Evolutionary conservation across 2,113 vertebrate species (phyloP).

Genomic region (Oreocharis arfaki): DNA sequence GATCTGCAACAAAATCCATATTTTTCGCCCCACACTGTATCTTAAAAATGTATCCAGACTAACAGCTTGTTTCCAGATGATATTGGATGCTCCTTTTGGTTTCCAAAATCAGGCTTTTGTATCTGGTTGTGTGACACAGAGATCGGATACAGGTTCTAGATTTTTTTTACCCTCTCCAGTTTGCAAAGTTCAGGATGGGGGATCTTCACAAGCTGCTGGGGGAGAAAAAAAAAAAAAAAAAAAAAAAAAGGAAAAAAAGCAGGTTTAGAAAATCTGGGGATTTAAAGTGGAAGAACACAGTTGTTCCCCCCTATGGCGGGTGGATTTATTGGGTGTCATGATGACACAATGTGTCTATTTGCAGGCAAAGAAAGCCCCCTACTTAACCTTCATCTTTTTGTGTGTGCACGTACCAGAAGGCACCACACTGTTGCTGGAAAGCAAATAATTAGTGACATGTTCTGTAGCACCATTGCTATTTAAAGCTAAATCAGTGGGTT

Average conservation of each 20-base stretch:
- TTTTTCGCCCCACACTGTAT: conserved; percentile 13
- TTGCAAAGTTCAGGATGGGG: background rate
- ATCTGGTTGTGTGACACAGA: background rate
- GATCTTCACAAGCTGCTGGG: background rate
- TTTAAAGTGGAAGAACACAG: background rate
- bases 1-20: conserved; percentile 32
- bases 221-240: too few species aligned
- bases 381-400: conserved; percentile 65
- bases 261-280: background rate
- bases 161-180: background rate
- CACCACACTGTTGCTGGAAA: conserved; percentile 65
- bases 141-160: background rate
- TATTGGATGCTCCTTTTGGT: conserved; percentile 23
- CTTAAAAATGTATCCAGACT: conserved; percentile 42
- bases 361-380: conserved; percentile 57
- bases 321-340: conserved; percentile 67
- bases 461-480: conserved; percentile 57
- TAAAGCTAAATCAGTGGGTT: conserved; percentile 62
- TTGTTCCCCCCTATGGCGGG: conserved; percentile 38
- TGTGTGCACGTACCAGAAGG: conserved; percentile 61
- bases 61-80: conserved; percentile 66
- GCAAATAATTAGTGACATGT: conserved; percentile 70
- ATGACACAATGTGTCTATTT: conserved; percentile 62
- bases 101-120: background rate
- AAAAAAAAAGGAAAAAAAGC: fast-evolving